These are phyloP conservation scores for Epicauta chinensis DNA, from an alignment of 1,140 invertebrate species.

Conservation along the genomic window DNA sequence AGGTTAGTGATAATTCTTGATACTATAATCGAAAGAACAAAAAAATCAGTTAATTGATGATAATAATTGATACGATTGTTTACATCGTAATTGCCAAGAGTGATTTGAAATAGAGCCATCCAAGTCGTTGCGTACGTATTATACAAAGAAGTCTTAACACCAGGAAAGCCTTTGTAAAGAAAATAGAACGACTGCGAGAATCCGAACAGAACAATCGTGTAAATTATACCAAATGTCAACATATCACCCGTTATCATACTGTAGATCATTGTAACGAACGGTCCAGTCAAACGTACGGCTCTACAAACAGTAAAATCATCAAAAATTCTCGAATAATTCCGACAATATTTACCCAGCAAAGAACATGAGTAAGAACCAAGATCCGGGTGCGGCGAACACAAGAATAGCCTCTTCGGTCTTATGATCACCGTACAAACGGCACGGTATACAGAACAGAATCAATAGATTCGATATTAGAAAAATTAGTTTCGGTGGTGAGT, in stretches of 20 bases:
- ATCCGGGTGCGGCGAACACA: slow-evolving; percentile 85
- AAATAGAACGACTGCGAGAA: slow-evolving; percentile 97
- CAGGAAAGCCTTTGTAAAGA: slow-evolving; percentile 87
- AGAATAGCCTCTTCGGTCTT: slow-evolving; percentile 86
- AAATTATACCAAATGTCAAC: slow-evolving; percentile 96
- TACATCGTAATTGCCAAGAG: slow-evolving; percentile 96
- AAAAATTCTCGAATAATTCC: slow-evolving; percentile 2
- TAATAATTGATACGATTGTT: slow-evolving; percentile 34
- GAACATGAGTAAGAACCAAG: slow-evolving; percentile 97
- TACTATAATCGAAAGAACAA: slow-evolving; percentile 78
- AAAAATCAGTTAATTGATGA: slow-evolving; percentile 23
- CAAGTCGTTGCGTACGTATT: slow-evolving; percentile 85
- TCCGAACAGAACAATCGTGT: slow-evolving; percentile 85
- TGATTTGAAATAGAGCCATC: slow-evolving; percentile 98
- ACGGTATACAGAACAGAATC: slow-evolving; percentile 89
- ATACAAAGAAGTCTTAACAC: slow-evolving; percentile 70
- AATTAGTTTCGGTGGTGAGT: slow-evolving; percentile 90
- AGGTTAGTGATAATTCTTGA: slow-evolving; percentile 78
- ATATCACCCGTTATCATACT: slow-evolving; percentile 97
- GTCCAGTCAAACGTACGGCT: slow-evolving; percentile 86
- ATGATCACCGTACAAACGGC: slow-evolving; percentile 65
- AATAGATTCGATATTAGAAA: slow-evolving; percentile 89
- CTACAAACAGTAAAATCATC: slow-evolving; percentile 46
- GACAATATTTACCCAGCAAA: slow-evolving; percentile 80
- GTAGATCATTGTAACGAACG: slow-evolving; percentile 98